Evolutionary conservation across 1,140 invertebrate species (phyloP).

Genomic region (Tetranychus urticae): DNA sequence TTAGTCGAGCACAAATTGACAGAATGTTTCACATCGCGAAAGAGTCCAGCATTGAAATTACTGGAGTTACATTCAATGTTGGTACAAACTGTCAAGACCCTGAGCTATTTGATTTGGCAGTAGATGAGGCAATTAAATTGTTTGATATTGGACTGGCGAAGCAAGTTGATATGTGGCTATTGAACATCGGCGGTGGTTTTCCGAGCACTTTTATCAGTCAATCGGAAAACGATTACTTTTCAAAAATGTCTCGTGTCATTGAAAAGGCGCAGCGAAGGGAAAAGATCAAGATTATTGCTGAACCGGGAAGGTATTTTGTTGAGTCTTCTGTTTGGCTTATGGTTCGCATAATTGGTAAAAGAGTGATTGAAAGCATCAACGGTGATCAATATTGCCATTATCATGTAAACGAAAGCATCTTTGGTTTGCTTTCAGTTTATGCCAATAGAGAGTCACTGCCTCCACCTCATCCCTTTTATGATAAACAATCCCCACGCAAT

Average conservation of each 20-base stretch:
- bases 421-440: slow-evolving; percentile 93
- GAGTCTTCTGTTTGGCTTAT: slow-evolving; percentile 79
- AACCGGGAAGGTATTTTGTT: slow-evolving; percentile 78
- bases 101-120: slow-evolving; percentile 45
- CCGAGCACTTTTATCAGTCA: no score
- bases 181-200: slow-evolving; percentile 57
- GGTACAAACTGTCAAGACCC: slow-evolving; percentile 47
- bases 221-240: no score
- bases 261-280: slow-evolving; percentile 5
- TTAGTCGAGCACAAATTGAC: slow-evolving; percentile 47
- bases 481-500: background rate
- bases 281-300: slow-evolving; percentile 67
- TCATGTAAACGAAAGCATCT: slow-evolving; percentile 92
- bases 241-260: no score
- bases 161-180: slow-evolving; percentile 40
- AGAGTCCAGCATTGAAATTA: slow-evolving; percentile 40
- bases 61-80: slow-evolving; percentile 69
- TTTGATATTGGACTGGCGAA: slow-evolving; percentile 39
- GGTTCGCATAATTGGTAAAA: slow-evolving; percentile 57
- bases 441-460: slow-evolving; percentile 60
- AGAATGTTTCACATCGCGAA: slow-evolving; percentile 45
- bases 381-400: slow-evolving; percentile 52
- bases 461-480: slow-evolving; percentile 29
- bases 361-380: slow-evolving; percentile 28
- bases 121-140: slow-evolving; percentile 35